A percentile compares a stretch with the other conserved stretches of the same genome.
Evolutionary conservation across 2,113 vertebrate genomes (phyloP).

Genomic region (Clinocottus analis): DNA sequence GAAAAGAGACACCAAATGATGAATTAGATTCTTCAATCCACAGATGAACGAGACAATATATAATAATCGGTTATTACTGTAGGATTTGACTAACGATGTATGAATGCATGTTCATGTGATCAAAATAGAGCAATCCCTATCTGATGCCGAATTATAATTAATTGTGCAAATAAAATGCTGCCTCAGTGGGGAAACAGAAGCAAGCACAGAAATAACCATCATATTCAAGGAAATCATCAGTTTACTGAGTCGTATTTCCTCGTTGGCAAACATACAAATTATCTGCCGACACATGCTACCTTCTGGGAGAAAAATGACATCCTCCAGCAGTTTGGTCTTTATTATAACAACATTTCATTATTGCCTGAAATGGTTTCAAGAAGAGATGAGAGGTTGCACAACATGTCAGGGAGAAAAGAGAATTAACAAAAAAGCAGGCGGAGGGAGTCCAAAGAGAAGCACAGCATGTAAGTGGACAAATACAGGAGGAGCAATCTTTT

Average conservation of each 20-base stretch:
- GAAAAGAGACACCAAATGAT: slow-evolving; percentile 81
- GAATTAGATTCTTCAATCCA: slow-evolving; percentile 81
- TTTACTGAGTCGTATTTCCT: slow-evolving; percentile 9
- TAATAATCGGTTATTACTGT: slow-evolving; percentile 49
- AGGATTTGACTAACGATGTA: slow-evolving; percentile 11
- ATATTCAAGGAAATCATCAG: slow-evolving; percentile 9
- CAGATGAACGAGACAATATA: slow-evolving; percentile 57
- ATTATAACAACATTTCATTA: slow-evolving; percentile 39
- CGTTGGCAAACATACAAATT: slow-evolving; percentile 29
- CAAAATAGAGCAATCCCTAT: background rate
- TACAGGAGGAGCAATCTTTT: slow-evolving; percentile 62
- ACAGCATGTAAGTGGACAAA: slow-evolving; percentile 60
- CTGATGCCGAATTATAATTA: background rate
- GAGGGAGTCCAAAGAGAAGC: slow-evolving; percentile 53
- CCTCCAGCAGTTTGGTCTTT: slow-evolving; percentile 47
- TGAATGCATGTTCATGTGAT: slow-evolving; percentile 16
- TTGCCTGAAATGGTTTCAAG: slow-evolving; percentile 43
- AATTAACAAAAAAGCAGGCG: slow-evolving; percentile 26
- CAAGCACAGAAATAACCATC: slow-evolving; percentile 4
- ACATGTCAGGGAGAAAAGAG: slow-evolving; percentile 18
- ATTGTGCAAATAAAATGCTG: background rate
- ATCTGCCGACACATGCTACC: slow-evolving; percentile 14
- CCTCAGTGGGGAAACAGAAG: background rate
- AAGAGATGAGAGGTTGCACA: slow-evolving; percentile 49
- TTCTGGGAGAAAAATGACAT: slow-evolving; percentile 19